phyloP scores from a whole-genome alignment of 2,888 invertebrate genomes.

The Cenopis cana region DNA sequence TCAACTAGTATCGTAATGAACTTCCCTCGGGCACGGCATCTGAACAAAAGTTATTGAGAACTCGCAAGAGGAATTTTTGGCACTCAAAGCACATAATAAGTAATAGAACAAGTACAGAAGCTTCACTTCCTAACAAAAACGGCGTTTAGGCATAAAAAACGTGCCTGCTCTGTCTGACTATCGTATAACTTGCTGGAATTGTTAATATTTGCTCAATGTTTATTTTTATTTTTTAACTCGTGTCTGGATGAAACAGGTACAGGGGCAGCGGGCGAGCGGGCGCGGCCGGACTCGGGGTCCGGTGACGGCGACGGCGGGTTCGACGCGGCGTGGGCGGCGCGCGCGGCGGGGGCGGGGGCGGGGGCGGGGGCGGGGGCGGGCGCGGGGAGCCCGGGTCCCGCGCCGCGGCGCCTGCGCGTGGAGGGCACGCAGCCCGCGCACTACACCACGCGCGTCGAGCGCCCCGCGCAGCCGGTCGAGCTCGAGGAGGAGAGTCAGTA shows the following conservation, averaged over 20 bases:
- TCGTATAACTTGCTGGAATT: too few relatives aligned
- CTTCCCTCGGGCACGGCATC: too few relatives aligned
- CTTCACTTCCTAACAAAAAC: too few relatives aligned
- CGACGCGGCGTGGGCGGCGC: slow-evolving; percentile 65
- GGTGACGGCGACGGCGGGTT: slow-evolving; percentile 62
- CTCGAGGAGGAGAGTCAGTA: slow-evolving; percentile 69
- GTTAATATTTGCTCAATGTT: too few relatives aligned
- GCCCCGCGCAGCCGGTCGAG: slow-evolving; percentile 49
- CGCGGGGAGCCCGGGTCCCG: slow-evolving; percentile 49
- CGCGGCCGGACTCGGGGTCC: slow-evolving; percentile 9
- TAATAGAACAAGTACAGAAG: too few relatives aligned
- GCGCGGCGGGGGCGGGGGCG: slow-evolving; percentile 52
- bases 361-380: slow-evolving; percentile 65
- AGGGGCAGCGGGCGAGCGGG: slow-evolving; percentile 14
- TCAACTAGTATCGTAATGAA: too few relatives aligned
- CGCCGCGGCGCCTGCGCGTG: slow-evolving; percentile 66
- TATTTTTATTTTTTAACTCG: neutral
- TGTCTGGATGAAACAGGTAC: neutral
- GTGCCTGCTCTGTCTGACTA: too few relatives aligned
- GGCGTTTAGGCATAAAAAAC: too few relatives aligned
- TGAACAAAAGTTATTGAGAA: too few relatives aligned
- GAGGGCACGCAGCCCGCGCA: slow-evolving; percentile 64
- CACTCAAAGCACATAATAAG: too few relatives aligned
- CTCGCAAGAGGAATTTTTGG: too few relatives aligned
- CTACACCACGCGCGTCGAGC: slow-evolving; percentile 73